Percentiles rank a stretch among this genome's conserved stretches.
Evolutionary conservation across 1,140 invertebrate species (phyloP).

Genomic region (Artemia franciscana): DNA sequence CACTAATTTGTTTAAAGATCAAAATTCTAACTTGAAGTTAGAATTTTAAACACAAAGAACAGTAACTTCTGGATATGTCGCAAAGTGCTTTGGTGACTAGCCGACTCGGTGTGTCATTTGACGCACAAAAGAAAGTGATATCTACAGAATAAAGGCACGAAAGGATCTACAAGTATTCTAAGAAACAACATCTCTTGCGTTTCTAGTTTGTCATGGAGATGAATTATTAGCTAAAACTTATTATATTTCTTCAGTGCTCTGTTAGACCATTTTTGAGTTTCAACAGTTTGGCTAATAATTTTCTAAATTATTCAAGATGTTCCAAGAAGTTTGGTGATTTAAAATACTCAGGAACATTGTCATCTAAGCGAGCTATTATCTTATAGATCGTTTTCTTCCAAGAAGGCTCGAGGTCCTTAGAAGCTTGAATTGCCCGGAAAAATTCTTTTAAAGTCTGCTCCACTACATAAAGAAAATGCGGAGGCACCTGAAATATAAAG

Average conservation of each 20-base stretch:
- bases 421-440: constrained; percentile 85
- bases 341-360: constrained; percentile 96
- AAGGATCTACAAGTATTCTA: neutral
- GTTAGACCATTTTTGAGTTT: no score
- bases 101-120: neutral
- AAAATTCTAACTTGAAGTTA: no score
- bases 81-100: neutral
- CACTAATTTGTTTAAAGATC: neutral
- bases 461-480: constrained; percentile 84
- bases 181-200: no score
- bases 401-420: constrained; percentile 89
- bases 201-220: no score
- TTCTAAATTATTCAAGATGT: constrained; percentile 90
- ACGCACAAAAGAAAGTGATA: neutral
- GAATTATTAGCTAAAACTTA: no score
- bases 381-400: constrained; percentile 99
- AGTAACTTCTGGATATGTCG: neutral
- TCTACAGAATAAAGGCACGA: neutral
- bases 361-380: constrained; percentile 93
- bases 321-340: constrained; percentile 97
- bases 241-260: no score
- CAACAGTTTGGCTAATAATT: no score
- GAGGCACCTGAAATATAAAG: constrained; percentile 52
- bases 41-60: neutral
- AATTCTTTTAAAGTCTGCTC: constrained; percentile 94